Base-by-base conservation (phyloP, 2,797 vertebrate genomes). In the Urosaurus nigricauda region DNA sequence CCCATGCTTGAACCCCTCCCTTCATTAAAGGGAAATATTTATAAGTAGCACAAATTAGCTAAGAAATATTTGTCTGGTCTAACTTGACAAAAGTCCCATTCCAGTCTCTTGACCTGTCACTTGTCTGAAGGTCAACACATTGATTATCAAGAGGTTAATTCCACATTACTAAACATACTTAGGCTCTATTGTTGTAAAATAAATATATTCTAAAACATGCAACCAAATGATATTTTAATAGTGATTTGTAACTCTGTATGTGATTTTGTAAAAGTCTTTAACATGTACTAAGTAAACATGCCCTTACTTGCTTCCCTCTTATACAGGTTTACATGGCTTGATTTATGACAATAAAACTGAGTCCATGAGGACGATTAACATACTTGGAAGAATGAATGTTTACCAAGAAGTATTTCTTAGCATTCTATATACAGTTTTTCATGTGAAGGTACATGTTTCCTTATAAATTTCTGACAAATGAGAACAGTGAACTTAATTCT, bases 341-440 rank as follows among this genome's bases (percentile, higher is more conserved):
- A 98, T 99, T 95, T 97, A 98, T 95, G 99, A 99, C 96, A 99
- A 99, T 97, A 97, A 97, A 97, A 99, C 99, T 58, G 99, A 99
- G 96, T 99, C 99, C 94, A 98, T 98, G 97, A 98, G 97, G 96
- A 99, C 98, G 93, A 98, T 99, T 96, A 99, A 99, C 96, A 98
- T 99, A 94, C 97, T 99, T 81, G 98, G 98, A 94, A 97, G 98
- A 92, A 99, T 99, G 98, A 99, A 99, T 96, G 98, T 99, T 96
- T 99, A 99, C 97, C 98, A 99, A 93, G 99, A 99, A 94, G 98
- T 99, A 93, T 96, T 99, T 92, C 98, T 99, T 94, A 97, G 98
- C 87, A 93, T 98, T 94, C 97, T 99, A 91, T 99, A 99, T 96
- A 98, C 97, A 96, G 90, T 97, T 91, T 96, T 99, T 89, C 98